Conservation (phyloP, 2,888 invertebrate genomes). For the Trilocha varians region DNA sequence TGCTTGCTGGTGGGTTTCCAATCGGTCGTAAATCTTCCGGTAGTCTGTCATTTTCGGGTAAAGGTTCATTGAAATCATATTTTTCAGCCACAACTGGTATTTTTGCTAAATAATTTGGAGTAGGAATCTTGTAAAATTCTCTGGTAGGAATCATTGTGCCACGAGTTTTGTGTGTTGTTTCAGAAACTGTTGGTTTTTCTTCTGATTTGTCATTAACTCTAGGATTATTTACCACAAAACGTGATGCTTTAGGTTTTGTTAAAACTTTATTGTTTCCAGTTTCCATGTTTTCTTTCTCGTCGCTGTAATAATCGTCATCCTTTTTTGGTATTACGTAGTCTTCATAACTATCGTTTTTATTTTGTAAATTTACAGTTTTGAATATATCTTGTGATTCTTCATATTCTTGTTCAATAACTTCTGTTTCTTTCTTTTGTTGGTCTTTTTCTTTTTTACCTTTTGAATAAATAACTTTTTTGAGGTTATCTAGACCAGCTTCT, state of each 20-base stretch:
- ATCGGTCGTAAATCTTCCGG: slow-evolving; percentile 27
- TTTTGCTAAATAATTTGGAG: slow-evolving; percentile 37
- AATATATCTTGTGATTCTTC: slow-evolving; percentile 11
- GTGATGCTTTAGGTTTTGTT: too few relatives aligned
- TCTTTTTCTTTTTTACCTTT: not conserved
- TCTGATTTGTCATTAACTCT: slow-evolving; percentile 17
- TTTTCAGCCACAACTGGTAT: slow-evolving; percentile 35
- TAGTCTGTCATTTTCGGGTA: slow-evolving; percentile 42
- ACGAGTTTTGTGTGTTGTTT: slow-evolving; percentile 1
- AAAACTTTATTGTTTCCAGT: too few relatives aligned
- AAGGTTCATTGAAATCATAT: slow-evolving; percentile 47
- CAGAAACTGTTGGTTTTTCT: slow-evolving; percentile 27
- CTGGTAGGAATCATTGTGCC: slow-evolving; percentile 35
- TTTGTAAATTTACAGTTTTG: slow-evolving; percentile 17
- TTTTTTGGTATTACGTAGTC: slow-evolving; percentile 37
- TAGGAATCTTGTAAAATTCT: slow-evolving; percentile 27
- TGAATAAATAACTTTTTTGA: too few relatives aligned
- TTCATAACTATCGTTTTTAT: slow-evolving; percentile 39
- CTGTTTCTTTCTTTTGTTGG: slow-evolving; percentile 1
- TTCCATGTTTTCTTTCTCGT: too few relatives aligned
- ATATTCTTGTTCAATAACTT: slow-evolving; percentile 1
- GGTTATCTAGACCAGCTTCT: too few relatives aligned
- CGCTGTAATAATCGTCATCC: slow-evolving; percentile 23
- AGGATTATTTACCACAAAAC: too few relatives aligned
- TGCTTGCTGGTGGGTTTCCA: slow-evolving; percentile 24